Evolutionary conservation across 2,113 vertebrate species (phyloP).

Genomic region (Agapornis roseicollis): DNA sequence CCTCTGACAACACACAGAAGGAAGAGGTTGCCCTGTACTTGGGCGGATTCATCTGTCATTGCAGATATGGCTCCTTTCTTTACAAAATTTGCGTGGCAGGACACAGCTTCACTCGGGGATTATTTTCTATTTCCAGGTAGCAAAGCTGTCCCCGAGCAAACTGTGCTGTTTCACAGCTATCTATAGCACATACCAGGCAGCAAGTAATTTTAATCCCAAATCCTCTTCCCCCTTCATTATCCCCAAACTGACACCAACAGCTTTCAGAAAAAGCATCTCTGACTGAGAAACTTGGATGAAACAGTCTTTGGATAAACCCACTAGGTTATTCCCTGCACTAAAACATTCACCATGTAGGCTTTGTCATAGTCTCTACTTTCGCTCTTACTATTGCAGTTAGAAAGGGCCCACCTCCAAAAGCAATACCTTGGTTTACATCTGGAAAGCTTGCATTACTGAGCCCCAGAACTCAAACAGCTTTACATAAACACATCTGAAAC

Average conservation of each 20-base stretch:
- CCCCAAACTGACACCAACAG: slow-evolving; percentile 25
- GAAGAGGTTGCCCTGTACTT: neutral
- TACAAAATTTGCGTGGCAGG: neutral
- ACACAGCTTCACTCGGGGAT: neutral
- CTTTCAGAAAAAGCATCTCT: neutral
- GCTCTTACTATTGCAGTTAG: neutral
- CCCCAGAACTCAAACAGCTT: neutral
- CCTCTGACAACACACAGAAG: neutral
- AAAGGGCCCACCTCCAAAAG: neutral
- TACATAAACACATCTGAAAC: neutral
- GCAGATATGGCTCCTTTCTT: neutral
- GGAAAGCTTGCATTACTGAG: neutral
- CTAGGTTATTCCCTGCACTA: neutral
- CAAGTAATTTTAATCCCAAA: slow-evolving; percentile 67
- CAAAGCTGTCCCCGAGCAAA: slow-evolving; percentile 51
- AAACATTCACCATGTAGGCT: fast-evolving
- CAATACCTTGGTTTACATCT: neutral
- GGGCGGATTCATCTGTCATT: neutral
- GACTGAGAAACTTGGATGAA: neutral
- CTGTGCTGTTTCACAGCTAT: slow-evolving; percentile 44
- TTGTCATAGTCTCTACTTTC: neutral
- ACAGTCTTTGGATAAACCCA: neutral
- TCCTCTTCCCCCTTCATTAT: slow-evolving; percentile 56
- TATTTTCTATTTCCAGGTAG: slow-evolving; percentile 71
- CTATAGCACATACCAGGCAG: slow-evolving; percentile 50